These are phyloP conservation scores for Drosophila borealis DNA, from an alignment of 2,888 invertebrate genomes.

Conservation along the genomic window DNA sequence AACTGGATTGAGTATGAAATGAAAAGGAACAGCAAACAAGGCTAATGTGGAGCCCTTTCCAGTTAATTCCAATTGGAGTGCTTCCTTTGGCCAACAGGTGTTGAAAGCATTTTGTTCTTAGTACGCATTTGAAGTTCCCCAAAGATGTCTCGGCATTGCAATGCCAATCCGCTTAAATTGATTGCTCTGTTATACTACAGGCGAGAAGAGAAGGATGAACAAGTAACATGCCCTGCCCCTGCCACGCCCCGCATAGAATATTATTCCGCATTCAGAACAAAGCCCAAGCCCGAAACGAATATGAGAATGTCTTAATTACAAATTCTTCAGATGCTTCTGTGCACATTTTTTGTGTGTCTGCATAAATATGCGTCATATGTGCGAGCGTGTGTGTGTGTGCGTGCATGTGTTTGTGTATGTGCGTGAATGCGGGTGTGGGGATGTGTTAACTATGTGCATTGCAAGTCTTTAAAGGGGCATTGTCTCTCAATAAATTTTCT, in stretches of 20 bases:
- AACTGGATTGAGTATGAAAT: slow-evolving; percentile 2
- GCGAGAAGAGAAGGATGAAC: not conserved
- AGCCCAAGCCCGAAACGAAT: slow-evolving; percentile 19
- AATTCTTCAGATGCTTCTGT: slow-evolving; percentile 63
- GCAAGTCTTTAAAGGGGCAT: slow-evolving; percentile 48
- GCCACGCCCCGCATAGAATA: slow-evolving; percentile 11
- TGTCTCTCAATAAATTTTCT: slow-evolving; percentile 65
- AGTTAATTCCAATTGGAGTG: slow-evolving; percentile 24
- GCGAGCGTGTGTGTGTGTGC: not conserved
- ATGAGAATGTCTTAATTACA: slow-evolving; percentile 72
- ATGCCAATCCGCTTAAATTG: slow-evolving; percentile 57
- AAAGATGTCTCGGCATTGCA: not conserved
- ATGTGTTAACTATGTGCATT: slow-evolving; percentile 8
- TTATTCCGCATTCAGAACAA: slow-evolving; percentile 12
- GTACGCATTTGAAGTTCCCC: not conserved
- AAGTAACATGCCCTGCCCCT: not conserved
- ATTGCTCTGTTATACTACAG: slow-evolving; percentile 43
- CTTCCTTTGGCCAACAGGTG: slow-evolving; percentile 15
- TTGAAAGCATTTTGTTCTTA: not conserved
- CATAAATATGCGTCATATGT: slow-evolving; percentile 47
- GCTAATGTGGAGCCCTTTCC: slow-evolving; percentile 1
- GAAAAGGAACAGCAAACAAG: slow-evolving; percentile 10
- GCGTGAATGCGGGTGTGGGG: not conserved
- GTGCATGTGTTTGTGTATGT: not conserved
- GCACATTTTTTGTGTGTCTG: slow-evolving; percentile 44